Conservation (phyloP, 30 jellyfish, hydroid and myxozoan genomes). For the Pelagia noctiluca region DNA sequence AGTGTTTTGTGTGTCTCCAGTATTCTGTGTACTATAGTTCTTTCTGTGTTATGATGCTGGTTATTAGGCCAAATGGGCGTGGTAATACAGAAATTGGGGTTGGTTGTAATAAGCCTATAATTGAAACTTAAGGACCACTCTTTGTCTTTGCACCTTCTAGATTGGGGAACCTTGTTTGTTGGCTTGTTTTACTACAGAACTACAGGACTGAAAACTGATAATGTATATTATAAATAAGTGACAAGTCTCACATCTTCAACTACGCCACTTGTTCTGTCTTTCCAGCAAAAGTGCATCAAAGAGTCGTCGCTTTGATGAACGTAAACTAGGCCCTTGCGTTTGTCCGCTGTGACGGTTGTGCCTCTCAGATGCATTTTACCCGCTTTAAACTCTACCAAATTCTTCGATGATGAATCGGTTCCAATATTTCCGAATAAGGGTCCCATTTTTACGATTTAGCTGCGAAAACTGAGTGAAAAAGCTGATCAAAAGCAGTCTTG, state of each 20-base stretch:
- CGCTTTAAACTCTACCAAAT: conserved; percentile 94
- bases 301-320: conserved; percentile 96
- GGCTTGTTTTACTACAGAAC: too few species aligned
- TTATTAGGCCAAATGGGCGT: too few species aligned
- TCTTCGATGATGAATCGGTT: conserved; percentile 78
- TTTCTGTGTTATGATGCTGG: too few species aligned
- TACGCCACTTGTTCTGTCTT: conserved; percentile 90
- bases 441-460: conserved; percentile 42
- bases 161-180: too few species aligned
- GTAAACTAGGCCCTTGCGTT: conserved; percentile 90
- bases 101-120: too few species aligned
- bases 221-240: neutral
- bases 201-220: too few species aligned
- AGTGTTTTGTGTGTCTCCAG: too few species aligned
- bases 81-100: too few species aligned
- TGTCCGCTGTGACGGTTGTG: conserved; percentile 98
- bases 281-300: conserved; percentile 98
- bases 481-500: neutral
- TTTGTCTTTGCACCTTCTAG: too few species aligned
- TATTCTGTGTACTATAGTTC: too few species aligned
- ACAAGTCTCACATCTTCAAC: conserved; percentile 90
- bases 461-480: conserved; percentile 1
- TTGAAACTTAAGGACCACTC: too few species aligned
- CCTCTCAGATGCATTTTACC: conserved; percentile 96
- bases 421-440: conserved; percentile 93